These are phyloP conservation scores for Chrysocyon brachyurus DNA, from an alignment of 2,797 vertebrate genomes.

Conservation along the genomic window DNA sequence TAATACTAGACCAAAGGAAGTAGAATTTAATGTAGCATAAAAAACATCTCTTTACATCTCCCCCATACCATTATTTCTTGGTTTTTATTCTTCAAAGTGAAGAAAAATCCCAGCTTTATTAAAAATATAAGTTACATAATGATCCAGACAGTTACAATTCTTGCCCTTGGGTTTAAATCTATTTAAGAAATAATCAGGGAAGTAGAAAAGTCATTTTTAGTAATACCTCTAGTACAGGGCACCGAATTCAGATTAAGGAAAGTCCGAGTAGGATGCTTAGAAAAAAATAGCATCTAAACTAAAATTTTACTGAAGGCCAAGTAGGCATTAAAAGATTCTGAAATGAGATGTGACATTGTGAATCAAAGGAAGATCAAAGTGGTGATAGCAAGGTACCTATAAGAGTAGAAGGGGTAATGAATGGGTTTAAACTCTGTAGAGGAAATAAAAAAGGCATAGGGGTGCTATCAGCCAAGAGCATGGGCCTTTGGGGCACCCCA, in stretches of 20 bases:
- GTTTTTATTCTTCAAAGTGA: background rate
- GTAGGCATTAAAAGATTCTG: background rate
- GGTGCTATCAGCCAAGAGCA: background rate
- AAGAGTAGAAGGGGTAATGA: background rate
- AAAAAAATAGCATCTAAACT: background rate
- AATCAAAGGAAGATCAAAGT: background rate
- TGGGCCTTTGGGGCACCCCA: background rate
- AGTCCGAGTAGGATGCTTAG: background rate
- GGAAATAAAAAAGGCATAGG: background rate
- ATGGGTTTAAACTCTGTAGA: background rate
- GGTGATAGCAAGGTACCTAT: background rate
- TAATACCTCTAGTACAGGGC: background rate
- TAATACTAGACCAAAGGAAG: background rate
- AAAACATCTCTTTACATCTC: background rate
- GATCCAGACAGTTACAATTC: background rate
- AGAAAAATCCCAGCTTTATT: background rate
- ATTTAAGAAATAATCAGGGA: slow-evolving; percentile 41
- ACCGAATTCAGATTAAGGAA: background rate
- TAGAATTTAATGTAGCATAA: background rate
- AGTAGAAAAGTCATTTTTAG: background rate
- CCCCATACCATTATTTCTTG: background rate
- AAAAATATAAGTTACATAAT: background rate
- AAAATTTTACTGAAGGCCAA: background rate
- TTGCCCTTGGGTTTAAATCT: background rate
- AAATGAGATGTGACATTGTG: background rate